Evolutionary conservation across 2,888 invertebrate genomes (phyloP).

Genomic region (Lasioglossum vierecki): DNA sequence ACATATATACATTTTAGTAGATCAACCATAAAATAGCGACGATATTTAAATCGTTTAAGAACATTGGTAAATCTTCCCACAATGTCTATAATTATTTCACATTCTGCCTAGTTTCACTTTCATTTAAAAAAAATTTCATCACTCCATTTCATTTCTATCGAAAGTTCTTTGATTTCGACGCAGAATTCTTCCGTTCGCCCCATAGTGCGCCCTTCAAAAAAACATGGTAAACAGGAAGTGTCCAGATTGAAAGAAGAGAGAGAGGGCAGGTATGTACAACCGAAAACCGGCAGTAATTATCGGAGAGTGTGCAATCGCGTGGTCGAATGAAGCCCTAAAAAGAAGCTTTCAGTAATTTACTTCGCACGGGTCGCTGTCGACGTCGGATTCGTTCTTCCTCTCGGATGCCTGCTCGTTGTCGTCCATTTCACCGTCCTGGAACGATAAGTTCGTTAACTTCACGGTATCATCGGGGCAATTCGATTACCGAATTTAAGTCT

Average conservation of each 20-base stretch:
- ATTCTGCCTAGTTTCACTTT: too few relatives aligned
- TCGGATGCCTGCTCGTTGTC: neutral
- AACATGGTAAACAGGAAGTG: neutral
- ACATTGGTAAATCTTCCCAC: too few relatives aligned
- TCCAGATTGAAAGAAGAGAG: neutral
- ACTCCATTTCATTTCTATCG: too few relatives aligned
- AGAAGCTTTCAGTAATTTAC: conserved; percentile 7
- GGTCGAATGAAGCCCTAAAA: neutral
- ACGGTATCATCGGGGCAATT: conserved; percentile 31
- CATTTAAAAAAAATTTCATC: too few relatives aligned
- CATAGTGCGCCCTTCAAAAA: too few relatives aligned
- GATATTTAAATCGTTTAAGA: too few relatives aligned
- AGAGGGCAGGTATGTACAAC: neutral
- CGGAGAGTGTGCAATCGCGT: neutral
- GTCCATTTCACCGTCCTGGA: conserved; percentile 35
- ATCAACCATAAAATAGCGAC: too few relatives aligned
- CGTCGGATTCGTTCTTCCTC: conserved; percentile 15
- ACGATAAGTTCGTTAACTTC: conserved; percentile 29
- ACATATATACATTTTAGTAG: too few relatives aligned
- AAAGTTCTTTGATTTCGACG: too few relatives aligned
- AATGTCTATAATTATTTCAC: too few relatives aligned
- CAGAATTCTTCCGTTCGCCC: too few relatives aligned
- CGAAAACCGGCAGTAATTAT: conserved; percentile 5
- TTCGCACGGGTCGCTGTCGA: conserved; percentile 27
- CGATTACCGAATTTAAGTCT: conserved; percentile 36